Percentiles rank a stretch among this genome's conserved stretches.
phyloP scores from a whole-genome alignment of 30 jellyfish, hydroid and myxozoan species.

The Catostylus mosaicus region DNA sequence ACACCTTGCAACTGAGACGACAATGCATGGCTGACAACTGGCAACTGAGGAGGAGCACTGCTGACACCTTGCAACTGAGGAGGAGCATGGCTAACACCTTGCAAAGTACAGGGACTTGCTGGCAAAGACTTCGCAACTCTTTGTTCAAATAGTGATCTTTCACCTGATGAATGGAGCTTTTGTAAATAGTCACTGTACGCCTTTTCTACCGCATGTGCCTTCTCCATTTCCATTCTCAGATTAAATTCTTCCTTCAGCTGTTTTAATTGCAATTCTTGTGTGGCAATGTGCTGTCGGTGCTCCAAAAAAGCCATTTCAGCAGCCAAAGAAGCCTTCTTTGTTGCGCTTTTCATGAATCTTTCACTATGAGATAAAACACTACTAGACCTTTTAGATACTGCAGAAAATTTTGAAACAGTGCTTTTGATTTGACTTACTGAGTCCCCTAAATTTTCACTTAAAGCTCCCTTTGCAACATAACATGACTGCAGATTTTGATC shows the following conservation, averaged over 20 bases:
- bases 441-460: background rate
- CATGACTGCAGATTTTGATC: too few species aligned
- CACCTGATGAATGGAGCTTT: background rate
- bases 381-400: conserved; percentile 10
- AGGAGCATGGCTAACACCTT: background rate
- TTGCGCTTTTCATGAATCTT: conserved; percentile 22
- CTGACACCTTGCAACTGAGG: too few species aligned
- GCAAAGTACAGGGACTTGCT: background rate
- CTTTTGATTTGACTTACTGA: conserved; percentile 19
- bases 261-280: background rate
- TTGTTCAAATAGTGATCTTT: background rate
- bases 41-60: too few species aligned
- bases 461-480: background rate
- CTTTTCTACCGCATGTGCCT: background rate
- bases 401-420: background rate
- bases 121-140: background rate
- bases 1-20: too few species aligned
- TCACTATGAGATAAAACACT: background rate
- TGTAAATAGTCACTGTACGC: background rate
- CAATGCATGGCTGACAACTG: too few species aligned
- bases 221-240: background rate
- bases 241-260: background rate
- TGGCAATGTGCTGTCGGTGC: conserved; percentile 6
- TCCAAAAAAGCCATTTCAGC: conserved; percentile 5
- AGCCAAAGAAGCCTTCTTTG: conserved; percentile 22